Evolutionary conservation across 2,797 vertebrate genomes (phyloP).

Genomic region (Propithecus perrieri): DNA sequence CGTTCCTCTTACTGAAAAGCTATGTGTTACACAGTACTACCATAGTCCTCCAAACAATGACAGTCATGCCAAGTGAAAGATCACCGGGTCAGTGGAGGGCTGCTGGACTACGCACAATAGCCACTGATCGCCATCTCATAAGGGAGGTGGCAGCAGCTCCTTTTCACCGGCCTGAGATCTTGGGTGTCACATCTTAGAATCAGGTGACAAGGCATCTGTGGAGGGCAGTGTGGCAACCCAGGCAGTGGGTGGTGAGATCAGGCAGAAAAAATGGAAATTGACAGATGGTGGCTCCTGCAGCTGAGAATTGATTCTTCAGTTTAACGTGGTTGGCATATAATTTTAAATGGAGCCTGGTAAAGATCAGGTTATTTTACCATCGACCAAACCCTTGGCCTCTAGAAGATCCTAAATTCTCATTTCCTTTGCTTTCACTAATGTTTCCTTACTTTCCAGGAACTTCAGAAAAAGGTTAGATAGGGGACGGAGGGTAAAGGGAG

Average conservation of each 20-base stretch:
- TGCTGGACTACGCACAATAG: not conserved
- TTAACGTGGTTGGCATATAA: not conserved
- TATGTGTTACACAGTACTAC: accelerated
- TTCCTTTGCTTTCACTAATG: not conserved
- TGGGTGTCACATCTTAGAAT: not conserved
- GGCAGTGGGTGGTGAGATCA: not conserved
- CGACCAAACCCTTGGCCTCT: not conserved
- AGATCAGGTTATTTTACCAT: not conserved
- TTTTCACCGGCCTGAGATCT: not conserved
- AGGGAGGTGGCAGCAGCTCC: not conserved
- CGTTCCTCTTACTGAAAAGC: not conserved
- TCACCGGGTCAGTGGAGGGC: no score
- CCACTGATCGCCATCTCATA: not conserved
- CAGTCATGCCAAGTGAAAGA: not conserved
- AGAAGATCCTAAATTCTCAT: not conserved
- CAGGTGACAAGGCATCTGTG: not conserved
- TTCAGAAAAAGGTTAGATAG: not conserved
- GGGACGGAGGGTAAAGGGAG: not conserved
- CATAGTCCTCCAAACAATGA: not conserved
- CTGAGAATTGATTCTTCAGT: not conserved
- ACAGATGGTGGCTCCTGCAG: not conserved
- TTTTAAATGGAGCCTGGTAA: conserved; percentile 26
- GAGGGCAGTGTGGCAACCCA: not conserved
- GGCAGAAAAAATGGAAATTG: not conserved
- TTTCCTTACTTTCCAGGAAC: conserved; percentile 8